Evolutionary conservation across 2,888 invertebrate genomes (phyloP), one percentile per base, ranked within the genome.

Genomic region (Plusia festucae): DNA sequence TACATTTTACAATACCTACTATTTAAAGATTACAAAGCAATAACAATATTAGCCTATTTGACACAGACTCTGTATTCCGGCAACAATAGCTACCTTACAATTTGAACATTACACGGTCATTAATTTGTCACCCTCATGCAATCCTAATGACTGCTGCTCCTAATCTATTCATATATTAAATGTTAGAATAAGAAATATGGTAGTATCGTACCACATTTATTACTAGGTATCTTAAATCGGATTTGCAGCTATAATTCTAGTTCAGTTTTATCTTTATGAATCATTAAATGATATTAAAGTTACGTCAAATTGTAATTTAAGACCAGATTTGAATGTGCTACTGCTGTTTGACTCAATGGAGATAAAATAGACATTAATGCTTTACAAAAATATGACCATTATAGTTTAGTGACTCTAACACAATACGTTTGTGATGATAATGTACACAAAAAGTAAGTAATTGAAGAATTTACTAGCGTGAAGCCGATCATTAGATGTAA

Each of bases 251-350:
- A 61, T 44, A 61, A 51, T 20, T 71, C 61, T 59, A 61, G 52
- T 59, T 73, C 55, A 61, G 20, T 71, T 65, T 65, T 63, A 73
- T 73, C 53, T 68, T 73, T 67, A 77, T 54, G 53, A 54, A 16
- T 53, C 62, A 62, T 68, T 59, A 63, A 77, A 77, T 51, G 15
- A 73, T 60, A 62, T 62, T 62, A 73, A 66, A 59, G 61, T 55
- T 53, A 53, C 61, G 65, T 72, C 52, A 66, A 60, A 55, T 60
- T 58, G 60, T 57, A 52, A 55, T 59, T 72, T 60, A 52, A 32
- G 51, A 46, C 27, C 18, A 40, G 18, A 13, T 52, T 46, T 63
- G 11, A 63, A 32, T 44, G n/a, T 22, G 55, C 40, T 24, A 55
- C 44, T 24, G 22, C 44, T 24, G 22, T 52, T 52, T 40, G 15